A percentile compares a stretch with the other conserved stretches of the same genome.
Evolutionary conservation across 1,140 invertebrate species (phyloP).

Genomic region (Drosophila mayri): DNA sequence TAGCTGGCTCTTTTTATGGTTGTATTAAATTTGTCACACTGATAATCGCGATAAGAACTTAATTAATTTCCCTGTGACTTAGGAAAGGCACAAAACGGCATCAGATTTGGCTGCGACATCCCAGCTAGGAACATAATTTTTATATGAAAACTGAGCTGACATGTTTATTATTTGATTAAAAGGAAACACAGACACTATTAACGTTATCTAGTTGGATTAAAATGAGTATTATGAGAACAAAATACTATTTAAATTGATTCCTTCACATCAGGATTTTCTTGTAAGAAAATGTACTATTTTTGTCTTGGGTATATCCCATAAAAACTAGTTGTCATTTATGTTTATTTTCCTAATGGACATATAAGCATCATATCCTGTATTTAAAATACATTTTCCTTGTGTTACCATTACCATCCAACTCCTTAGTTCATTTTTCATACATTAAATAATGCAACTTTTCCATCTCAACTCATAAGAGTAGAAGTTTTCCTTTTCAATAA

Average conservation of each 20-base stretch:
- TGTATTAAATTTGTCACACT: conserved; percentile 68
- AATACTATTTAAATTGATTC: background rate
- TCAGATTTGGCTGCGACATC: conserved; percentile 2
- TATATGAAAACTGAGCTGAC: conserved; percentile 15
- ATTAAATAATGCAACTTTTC: conserved; percentile 12
- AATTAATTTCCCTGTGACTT: conserved; percentile 59
- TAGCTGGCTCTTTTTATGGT: conserved; percentile 20
- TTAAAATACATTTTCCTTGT: background rate
- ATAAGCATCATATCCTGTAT: background rate
- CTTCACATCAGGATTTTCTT: background rate
- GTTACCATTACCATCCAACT: background rate
- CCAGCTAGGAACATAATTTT: background rate
- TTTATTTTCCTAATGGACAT: background rate
- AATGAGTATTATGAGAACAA: background rate
- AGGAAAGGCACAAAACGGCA: conserved; percentile 10
- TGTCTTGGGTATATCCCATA: background rate
- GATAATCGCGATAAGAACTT: conserved; percentile 62
- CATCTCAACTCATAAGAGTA: conserved; percentile 27
- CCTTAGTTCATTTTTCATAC: background rate
- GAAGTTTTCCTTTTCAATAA: conserved; percentile 19
- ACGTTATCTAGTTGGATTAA: background rate
- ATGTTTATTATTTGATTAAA: conserved; percentile 53
- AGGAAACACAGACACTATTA: background rate
- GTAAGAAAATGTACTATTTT: background rate
- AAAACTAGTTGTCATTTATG: background rate